These are phyloP conservation scores for Hydrotaea diabolus DNA, from an alignment of 2,888 invertebrate genomes.

Conservation along the genomic window DNA sequence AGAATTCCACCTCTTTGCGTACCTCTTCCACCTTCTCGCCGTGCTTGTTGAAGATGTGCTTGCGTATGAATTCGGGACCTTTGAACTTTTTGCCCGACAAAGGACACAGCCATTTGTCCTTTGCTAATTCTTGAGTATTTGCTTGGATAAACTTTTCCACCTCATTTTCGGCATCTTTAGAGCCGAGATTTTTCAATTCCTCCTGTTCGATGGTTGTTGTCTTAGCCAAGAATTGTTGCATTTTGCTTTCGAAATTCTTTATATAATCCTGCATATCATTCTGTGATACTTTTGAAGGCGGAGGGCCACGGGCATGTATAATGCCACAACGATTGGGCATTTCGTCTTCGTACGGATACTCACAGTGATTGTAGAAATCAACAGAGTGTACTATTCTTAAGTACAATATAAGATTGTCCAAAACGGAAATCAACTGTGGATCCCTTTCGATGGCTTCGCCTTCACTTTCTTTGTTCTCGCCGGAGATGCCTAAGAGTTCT, in stretches of 20 bases:
- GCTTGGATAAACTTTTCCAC: constrained; percentile 96
- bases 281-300: constrained; percentile 88
- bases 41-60: constrained; percentile 99
- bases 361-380: constrained; percentile 99
- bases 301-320: constrained; percentile 96
- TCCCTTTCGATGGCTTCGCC: constrained; percentile 86
- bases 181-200: constrained; percentile 91
- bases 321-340: constrained; percentile 99
- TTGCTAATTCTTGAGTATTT: constrained; percentile 97
- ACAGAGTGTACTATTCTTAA: constrained; percentile 98
- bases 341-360: constrained; percentile 99
- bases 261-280: constrained; percentile 85
- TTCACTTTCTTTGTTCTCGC: constrained; percentile 81
- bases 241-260: constrained; percentile 93
- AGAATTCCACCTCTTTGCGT: constrained; percentile 97
- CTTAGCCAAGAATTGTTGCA: constrained; percentile 93
- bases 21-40: constrained; percentile 98
- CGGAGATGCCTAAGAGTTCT: constrained; percentile 89
- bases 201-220: constrained; percentile 88
- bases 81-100: constrained; percentile 99
- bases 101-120: constrained; percentile 99
- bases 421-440: constrained; percentile 86
- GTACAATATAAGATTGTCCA: constrained; percentile 93
- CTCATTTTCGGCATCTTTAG: constrained; percentile 85
- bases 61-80: constrained; percentile 98